These are phyloP conservation scores for Choloepus hoffmanni DNA, from an alignment of 2,113 vertebrate species.

Conservation along the genomic window DNA sequence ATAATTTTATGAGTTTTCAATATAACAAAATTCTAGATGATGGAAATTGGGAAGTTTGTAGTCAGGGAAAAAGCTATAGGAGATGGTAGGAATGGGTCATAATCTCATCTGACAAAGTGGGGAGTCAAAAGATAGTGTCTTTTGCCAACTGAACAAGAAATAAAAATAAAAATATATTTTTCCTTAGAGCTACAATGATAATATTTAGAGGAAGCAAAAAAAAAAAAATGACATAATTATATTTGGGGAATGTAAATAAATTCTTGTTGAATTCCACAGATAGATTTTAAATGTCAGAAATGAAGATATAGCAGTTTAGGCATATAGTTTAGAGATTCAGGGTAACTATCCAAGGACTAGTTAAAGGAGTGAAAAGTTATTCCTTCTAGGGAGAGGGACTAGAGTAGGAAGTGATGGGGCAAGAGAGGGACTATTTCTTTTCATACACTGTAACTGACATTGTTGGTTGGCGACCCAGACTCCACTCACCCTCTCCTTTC, in stretches of 20 bases:
- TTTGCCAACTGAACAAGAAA: not conserved
- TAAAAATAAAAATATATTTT: not conserved
- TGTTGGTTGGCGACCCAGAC: not conserved
- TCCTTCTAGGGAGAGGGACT: not conserved
- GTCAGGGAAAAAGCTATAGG: no score
- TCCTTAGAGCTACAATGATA: not conserved
- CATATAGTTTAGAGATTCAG: not conserved
- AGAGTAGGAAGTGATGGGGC: not conserved
- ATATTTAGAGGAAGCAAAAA: not conserved
- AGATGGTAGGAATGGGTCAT: not conserved
- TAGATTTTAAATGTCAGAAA: not conserved
- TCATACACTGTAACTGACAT: not conserved
- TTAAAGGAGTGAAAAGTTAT: not conserved
- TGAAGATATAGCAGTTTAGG: not conserved
- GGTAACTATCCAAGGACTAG: not conserved
- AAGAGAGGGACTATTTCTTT: not conserved
- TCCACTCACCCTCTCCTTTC: not conserved
- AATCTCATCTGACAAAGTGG: not conserved
- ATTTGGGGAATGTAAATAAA: not conserved
- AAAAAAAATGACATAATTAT: not conserved
- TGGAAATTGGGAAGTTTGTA: not conserved
- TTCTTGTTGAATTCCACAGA: not conserved
- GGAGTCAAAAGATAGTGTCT: not conserved
- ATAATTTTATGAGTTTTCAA: not conserved
- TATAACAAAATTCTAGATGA: not conserved